phyloP scores from a whole-genome alignment of 2,797 vertebrate species.

The Psittacula echo region DNA sequence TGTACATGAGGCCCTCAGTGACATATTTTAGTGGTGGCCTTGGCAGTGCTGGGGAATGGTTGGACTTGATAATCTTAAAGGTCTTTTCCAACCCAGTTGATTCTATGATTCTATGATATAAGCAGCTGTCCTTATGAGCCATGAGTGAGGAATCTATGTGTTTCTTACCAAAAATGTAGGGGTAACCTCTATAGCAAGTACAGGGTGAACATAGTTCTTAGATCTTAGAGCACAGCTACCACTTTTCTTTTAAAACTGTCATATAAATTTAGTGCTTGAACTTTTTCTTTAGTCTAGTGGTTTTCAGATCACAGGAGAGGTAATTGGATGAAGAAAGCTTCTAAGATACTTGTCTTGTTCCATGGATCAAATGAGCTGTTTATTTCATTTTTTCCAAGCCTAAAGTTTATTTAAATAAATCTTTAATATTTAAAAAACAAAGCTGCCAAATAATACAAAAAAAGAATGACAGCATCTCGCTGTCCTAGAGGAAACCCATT shows the following conservation, averaged over 20 bases:
- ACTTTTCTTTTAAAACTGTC: not conserved
- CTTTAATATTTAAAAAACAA: not conserved
- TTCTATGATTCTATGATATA: not conserved
- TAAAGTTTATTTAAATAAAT: not conserved
- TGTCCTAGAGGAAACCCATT: not conserved
- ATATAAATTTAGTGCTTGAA: not conserved
- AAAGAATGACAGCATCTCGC: not conserved
- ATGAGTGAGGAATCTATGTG: rapidly evolving
- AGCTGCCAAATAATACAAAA: not conserved
- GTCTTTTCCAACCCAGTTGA: not conserved
- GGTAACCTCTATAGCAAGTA: not conserved
- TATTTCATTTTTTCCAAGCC: not conserved
- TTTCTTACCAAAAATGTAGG: not conserved
- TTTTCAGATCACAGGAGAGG: not conserved
- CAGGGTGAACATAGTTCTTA: not conserved
- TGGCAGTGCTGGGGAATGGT: not conserved
- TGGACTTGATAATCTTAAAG: not conserved
- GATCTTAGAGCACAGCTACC: not conserved
- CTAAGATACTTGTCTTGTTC: not conserved
- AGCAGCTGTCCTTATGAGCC: not conserved
- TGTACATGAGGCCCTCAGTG: not conserved
- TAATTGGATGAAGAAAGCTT: not conserved
- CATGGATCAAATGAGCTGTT: not conserved
- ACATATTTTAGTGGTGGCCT: not conserved
- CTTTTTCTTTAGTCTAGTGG: not conserved